Base-by-base conservation (phyloP, 2,113 vertebrate genomes). In the Microcebus ravelobensis region DNA sequence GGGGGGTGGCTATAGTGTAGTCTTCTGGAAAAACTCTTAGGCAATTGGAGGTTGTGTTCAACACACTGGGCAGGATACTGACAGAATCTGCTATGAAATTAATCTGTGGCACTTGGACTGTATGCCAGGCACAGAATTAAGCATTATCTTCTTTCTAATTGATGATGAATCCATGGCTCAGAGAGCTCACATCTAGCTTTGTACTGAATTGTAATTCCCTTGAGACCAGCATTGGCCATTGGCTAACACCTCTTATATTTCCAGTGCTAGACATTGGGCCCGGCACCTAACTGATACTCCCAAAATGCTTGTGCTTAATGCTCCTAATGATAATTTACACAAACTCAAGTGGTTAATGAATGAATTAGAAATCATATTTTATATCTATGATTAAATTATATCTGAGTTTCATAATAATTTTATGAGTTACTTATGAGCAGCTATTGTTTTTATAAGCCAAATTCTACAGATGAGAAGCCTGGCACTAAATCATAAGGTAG, bases 351-450 rank as follows among this genome's bases (percentile, higher is more conserved):
- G 63, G n/a, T 52, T 86, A 91, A 36, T 36, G 39, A 92, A 67
- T 73, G 29, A 73, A 81, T 83, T 34, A 82, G 23, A 31, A 92
- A 79, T 36, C 14, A 61, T 39, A 77, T 80, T 95, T 91, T 76
- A 23, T 76, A 63, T 77, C 29, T 17, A 73, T 77, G 12, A 74
- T 57, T 86, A 92, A 86, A 88, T 87, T 81, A 31, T 50, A 88
- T 76, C 17, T 92, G 52, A 57, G 9, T 82, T 86, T 96, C 25
- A 45, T 42, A 90, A 93, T 42, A 71, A 86, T 31, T 79, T 90
- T 63, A 50, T 29, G 63, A 84, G 29, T 90, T 80, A 92, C 31
- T 87, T 90, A 80, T 88, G 5, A 61, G 50, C 9, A 92, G 85
- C 17, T 61, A 23, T 52, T 88, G 12, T 73, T 92, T 31, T 80